Percentiles rank a stretch among this genome's conserved stretches.
Conservation (phyloP, 35 echinoderm and acorn worm species). For the Holothuria glaberrima region DNA sequence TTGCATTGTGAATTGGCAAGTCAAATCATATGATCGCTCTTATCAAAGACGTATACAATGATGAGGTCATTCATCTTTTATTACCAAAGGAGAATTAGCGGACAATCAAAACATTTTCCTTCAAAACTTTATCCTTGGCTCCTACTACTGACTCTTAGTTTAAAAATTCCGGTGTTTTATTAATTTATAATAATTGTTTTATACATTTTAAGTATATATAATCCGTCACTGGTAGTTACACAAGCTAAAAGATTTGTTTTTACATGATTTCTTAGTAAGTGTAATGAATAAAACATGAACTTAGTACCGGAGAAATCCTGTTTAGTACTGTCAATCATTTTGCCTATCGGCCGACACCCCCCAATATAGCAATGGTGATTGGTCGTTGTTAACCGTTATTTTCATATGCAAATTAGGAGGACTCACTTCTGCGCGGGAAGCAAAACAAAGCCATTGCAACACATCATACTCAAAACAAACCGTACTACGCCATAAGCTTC, state of each 20-base stretch:
- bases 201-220: neutral
- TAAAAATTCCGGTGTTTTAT: neutral
- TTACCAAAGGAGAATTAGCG: slow-evolving; percentile 6
- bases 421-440: slow-evolving; percentile 52
- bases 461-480: slow-evolving; percentile 58
- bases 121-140: neutral
- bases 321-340: slow-evolving; percentile 38
- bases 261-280: slow-evolving; percentile 6
- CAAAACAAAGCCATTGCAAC: slow-evolving; percentile 72
- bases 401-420: slow-evolving; percentile 62
- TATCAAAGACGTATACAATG: slow-evolving; percentile 31
- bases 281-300: slow-evolving; percentile 34
- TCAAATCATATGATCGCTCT: slow-evolving; percentile 55
- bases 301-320: neutral
- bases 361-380: slow-evolving; percentile 5
- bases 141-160: neutral
- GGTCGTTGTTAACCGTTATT: slow-evolving; percentile 12
- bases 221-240: neutral
- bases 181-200: neutral
- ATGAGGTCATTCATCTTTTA: slow-evolving; percentile 61
- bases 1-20: neutral
- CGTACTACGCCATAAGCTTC: slow-evolving; percentile 62
- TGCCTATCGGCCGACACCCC: slow-evolving; percentile 22
- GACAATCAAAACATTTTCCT: slow-evolving; percentile 1
- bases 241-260: neutral